A percentile compares a stretch with the other conserved stretches of the same genome.
Conservation (phyloP, 2,797 vertebrate genomes). For the Urosaurus nigricauda region DNA sequence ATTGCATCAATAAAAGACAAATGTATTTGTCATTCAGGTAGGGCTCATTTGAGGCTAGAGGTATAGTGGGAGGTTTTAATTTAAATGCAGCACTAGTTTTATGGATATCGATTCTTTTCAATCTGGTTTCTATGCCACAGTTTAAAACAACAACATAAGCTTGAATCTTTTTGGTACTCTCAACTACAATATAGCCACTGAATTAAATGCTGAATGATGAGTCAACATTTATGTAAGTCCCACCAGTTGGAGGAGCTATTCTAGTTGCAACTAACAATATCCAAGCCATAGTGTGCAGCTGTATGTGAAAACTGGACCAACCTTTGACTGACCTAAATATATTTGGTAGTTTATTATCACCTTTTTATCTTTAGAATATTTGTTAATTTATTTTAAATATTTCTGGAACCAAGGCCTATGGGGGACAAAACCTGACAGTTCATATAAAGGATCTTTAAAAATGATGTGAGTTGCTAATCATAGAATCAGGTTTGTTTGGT, state of each 20-base stretch:
- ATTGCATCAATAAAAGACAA: slow-evolving; percentile 61
- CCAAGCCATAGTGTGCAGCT: neutral
- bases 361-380: neutral
- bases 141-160: neutral
- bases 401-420: neutral
- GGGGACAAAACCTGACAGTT: neutral
- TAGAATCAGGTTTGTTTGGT: neutral
- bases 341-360: neutral
- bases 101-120: slow-evolving; percentile 44
- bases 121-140: slow-evolving; percentile 46
- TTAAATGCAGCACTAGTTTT: slow-evolving; percentile 53
- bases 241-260: too few species aligned
- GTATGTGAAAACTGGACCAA: neutral
- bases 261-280: too few species aligned
- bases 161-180: slow-evolving; percentile 1
- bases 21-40: slow-evolving; percentile 51
- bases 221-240: too few species aligned
- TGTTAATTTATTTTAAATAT: neutral
- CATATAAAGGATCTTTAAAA: too few species aligned
- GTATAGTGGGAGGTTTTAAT: slow-evolving; percentile 40
- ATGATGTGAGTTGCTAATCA: neutral
- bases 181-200: neutral
- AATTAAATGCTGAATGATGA: too few species aligned
- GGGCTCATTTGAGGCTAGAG: slow-evolving; percentile 43
- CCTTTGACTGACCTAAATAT: neutral